Evolutionary conservation across 2,797 vertebrate species (phyloP).

Genomic region (Acanthurus tractus): DNA sequence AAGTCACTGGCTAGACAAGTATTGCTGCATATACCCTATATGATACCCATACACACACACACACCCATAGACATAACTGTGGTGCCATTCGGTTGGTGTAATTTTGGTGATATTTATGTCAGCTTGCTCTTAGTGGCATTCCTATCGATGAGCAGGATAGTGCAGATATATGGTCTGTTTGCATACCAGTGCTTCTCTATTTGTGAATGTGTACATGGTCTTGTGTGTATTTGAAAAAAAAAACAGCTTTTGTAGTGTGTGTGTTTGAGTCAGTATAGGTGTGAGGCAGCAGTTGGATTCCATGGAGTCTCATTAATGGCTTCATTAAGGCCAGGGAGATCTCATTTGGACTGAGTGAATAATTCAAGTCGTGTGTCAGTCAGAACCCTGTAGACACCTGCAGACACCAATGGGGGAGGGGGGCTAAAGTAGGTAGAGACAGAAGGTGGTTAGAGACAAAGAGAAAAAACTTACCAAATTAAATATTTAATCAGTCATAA

Average conservation of each 20-base stretch:
- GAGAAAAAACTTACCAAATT: conserved; percentile 1
- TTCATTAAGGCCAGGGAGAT: conserved; percentile 67
- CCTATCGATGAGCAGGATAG: no score
- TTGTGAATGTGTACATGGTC: background rate
- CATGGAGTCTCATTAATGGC: conserved; percentile 65
- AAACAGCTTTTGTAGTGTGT: background rate
- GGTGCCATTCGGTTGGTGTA: no score
- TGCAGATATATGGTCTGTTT: no score
- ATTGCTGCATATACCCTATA: no score
- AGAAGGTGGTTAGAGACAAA: background rate
- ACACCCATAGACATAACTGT: no score
- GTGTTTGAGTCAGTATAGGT: background rate
- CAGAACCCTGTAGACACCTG: conserved; percentile 47
- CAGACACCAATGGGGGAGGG: conserved; percentile 46
- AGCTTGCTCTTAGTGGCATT: no score
- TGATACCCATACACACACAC: no score
- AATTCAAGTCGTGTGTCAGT: conserved; percentile 58
- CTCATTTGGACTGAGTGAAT: conserved; percentile 71
- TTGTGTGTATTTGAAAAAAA: background rate
- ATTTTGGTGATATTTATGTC: no score
- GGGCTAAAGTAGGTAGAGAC: background rate
- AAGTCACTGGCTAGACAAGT: no score
- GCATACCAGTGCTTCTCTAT: background rate
- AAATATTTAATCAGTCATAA: conserved; percentile 33
- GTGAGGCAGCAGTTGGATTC: conserved; percentile 37